Percentiles rank a stretch among this genome's conserved stretches.
These are phyloP conservation scores for Nematopogon swammerdamellus DNA, from an alignment of 2,888 invertebrate species.

Conservation along the genomic window DNA sequence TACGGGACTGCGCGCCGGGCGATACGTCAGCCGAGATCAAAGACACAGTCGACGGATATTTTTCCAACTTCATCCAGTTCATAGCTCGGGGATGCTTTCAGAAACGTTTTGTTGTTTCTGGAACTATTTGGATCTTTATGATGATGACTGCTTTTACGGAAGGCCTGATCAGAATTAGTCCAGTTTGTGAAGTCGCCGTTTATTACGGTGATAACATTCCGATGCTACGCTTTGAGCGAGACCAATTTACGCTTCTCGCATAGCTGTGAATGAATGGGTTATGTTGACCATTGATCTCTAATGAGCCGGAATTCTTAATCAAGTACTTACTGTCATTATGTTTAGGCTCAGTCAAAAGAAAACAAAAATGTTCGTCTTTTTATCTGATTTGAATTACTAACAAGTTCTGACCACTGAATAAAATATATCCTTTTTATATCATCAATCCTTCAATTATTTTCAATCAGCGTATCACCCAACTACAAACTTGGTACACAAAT, in stretches of 20 bases:
- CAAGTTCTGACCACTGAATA: too few relatives aligned
- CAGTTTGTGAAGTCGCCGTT: background rate
- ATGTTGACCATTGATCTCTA: too few relatives aligned
- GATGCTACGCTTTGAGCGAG: background rate
- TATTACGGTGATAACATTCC: background rate
- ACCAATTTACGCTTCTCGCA: background rate
- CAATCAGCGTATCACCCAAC: too few relatives aligned
- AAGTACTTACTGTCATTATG: too few relatives aligned
- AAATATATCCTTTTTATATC: too few relatives aligned
- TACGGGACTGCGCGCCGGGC: background rate
- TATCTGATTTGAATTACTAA: too few relatives aligned
- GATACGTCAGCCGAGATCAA: background rate
- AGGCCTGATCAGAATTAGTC: background rate
- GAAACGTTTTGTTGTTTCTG: background rate
- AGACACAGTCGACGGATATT: background rate
- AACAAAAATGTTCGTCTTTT: too few relatives aligned
- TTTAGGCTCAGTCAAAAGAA: too few relatives aligned
- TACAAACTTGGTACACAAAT: too few relatives aligned
- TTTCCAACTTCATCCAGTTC: background rate
- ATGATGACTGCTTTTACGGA: background rate
- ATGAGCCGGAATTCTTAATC: too few relatives aligned
- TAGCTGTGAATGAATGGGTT: background rate
- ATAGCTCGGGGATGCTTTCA: background rate
- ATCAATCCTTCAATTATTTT: too few relatives aligned
- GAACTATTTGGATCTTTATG: background rate